Base-by-base conservation (phyloP, 2,888 invertebrate genomes). In the Tenodera sinensis region DNA sequence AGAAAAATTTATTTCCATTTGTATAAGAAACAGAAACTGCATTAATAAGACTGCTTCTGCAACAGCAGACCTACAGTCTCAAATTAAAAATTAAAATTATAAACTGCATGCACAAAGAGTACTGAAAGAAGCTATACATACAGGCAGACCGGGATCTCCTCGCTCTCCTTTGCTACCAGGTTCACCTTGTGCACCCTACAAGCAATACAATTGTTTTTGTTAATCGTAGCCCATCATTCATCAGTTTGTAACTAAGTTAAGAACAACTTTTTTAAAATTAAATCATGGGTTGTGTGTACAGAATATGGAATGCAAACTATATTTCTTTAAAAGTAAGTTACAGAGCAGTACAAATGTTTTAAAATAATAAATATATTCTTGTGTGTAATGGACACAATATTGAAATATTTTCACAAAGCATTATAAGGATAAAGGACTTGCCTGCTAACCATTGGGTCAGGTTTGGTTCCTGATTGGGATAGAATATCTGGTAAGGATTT, bases 81-180 rank as follows among this genome's bases (percentile, higher is more conserved):
- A 71, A 71, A 20, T 71, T 20, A 71, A 15, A 71, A 20, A 3
- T 54, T 1, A 71, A 71, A 71, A 20, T 71, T 20, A 20, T 20
- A 6, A 71, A 20, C 54, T 71, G 25, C 1, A 71, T 20, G 4
- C 25, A 71, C 20, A 20, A 71, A 47, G 30, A 25, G n/a, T 30
- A 88, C 9, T 28, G 28, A 83, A 83, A 89, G 42, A 83, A 30
- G 6, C 7, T 15, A 89, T 91, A 96, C 97, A 95, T 96, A 98
- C 98, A 93, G 98, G 98, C 92, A 98, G 94, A 92, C 98, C 98
- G 91, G 98, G 98, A 94, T 98, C 98, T 88, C 98, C 98, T 91
- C 98, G 95, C 94, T 98, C 98, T 91, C 98, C 98, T 94, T 98
- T 98, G 92, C 95, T 96, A 91, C 98, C 98, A 89, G 97, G 97